These are phyloP conservation scores for Gouania willdenowi DNA, from an alignment of 2,797 vertebrate genomes.

Conservation along the genomic window DNA sequence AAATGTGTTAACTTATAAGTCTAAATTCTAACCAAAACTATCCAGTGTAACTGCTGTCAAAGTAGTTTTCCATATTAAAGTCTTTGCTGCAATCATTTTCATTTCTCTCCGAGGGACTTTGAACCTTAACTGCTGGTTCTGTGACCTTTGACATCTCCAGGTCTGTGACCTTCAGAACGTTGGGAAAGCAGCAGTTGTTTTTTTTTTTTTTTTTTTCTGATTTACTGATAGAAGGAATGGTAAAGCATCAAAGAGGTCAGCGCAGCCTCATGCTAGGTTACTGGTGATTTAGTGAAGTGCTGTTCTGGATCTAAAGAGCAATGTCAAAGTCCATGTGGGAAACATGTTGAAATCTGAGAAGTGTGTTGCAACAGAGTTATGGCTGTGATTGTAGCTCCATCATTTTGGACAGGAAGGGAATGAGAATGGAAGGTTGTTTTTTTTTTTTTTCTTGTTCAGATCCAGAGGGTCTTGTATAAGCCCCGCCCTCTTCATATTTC, in stretches of 20 bases:
- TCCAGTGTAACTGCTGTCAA: too few relatives aligned
- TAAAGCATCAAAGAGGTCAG: constrained; percentile 57
- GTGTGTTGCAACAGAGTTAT: constrained; percentile 53
- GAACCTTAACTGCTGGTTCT: constrained; percentile 40
- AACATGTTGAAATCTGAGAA: constrained; percentile 62
- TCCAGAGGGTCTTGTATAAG: too few relatives aligned
- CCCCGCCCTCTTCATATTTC: too few relatives aligned
- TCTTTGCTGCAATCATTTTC: too few relatives aligned
- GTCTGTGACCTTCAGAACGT: constrained; percentile 61
- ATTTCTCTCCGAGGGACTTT: constrained; percentile 45
- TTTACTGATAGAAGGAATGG: constrained; percentile 65
- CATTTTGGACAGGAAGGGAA: constrained; percentile 38
- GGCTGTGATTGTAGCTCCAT: constrained; percentile 48
- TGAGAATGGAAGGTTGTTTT: too few relatives aligned
- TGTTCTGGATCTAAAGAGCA: constrained; percentile 42
- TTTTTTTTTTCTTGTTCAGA: too few relatives aligned
- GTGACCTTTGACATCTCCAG: constrained; percentile 52
- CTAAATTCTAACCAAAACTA: too few relatives aligned
- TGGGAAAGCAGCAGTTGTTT: constrained; percentile 69
- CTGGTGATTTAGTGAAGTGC: constrained; percentile 64
- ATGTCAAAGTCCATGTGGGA: constrained; percentile 57
- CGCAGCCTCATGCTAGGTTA: constrained; percentile 40
- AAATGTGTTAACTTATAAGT: too few relatives aligned
- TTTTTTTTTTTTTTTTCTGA: too few relatives aligned
- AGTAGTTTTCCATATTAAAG: too few relatives aligned